Percentiles rank a stretch among this genome's conserved stretches.
phyloP scores from a whole-genome alignment of 2,113 vertebrate species.

The Puffinus mauretanicus region DNA sequence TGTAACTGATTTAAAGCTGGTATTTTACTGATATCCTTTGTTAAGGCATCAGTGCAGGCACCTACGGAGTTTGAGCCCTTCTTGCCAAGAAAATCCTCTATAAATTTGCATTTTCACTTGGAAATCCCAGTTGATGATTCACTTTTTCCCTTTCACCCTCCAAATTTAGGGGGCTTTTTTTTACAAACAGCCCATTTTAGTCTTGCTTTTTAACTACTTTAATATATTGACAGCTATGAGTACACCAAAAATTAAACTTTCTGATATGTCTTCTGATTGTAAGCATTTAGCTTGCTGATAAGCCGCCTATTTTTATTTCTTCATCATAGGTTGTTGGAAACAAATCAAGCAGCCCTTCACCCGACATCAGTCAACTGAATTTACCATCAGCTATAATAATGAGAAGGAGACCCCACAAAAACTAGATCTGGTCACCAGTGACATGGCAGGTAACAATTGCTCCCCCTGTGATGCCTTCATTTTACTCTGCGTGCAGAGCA shows the following conservation, averaged over 20 bases:
- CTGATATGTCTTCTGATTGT: background rate
- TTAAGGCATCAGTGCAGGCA: background rate
- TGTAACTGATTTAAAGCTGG: background rate
- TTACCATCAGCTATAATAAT: constrained; percentile 85
- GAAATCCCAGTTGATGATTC: constrained; percentile 13
- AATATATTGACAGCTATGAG: background rate
- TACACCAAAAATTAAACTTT: background rate
- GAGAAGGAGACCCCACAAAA: constrained; percentile 82
- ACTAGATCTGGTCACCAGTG: constrained; percentile 82
- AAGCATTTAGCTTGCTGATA: background rate
- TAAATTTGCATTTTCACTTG: background rate
- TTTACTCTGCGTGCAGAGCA: background rate
- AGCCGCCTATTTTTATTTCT: background rate
- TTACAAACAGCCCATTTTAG: background rate
- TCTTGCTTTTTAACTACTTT: background rate
- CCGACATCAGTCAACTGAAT: constrained; percentile 83
- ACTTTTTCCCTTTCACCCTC: background rate
- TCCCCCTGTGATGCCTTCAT: background rate
- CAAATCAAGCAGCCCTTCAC: constrained; percentile 83
- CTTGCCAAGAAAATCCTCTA: constrained; percentile 5
- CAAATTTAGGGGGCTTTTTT: background rate
- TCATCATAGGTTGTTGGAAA: constrained; percentile 83
- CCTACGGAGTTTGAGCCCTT: background rate
- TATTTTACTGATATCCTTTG: background rate
- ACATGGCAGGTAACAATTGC: constrained; percentile 77